Conservation (phyloP, 2,113 vertebrate genomes). For the Syngnathoides biaculeatus region DNA sequence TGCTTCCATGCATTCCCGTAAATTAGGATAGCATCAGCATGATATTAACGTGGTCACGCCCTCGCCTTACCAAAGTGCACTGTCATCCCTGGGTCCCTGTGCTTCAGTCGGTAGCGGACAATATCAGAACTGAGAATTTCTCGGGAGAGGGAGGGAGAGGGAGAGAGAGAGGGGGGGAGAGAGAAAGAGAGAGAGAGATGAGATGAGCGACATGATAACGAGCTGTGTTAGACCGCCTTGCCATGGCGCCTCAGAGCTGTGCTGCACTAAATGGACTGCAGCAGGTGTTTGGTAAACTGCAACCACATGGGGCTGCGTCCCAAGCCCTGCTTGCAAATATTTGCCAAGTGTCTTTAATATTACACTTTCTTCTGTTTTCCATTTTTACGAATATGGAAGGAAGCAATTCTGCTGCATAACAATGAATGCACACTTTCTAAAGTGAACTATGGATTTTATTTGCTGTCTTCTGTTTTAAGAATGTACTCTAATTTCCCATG, state of each 20-base stretch:
- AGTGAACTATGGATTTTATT: conserved; percentile 5
- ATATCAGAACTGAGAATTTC: conserved; percentile 24
- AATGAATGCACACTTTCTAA: conserved; percentile 18
- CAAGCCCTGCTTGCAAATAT: conserved; percentile 69
- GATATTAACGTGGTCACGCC: conserved; percentile 54
- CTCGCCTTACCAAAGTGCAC: conserved; percentile 59
- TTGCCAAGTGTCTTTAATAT: conserved; percentile 62
- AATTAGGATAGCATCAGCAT: conserved; percentile 66
- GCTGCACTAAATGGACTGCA: conserved; percentile 60
- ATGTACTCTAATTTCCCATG: not conserved
- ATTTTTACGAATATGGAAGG: conserved; percentile 2
- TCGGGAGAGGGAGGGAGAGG: conserved; percentile 31
- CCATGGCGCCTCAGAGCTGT: conserved; percentile 52
- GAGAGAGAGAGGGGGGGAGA: conserved; percentile 26
- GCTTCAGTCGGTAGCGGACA: conserved; percentile 52
- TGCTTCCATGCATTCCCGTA: conserved; percentile 45
- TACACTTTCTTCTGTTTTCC: conserved; percentile 36
- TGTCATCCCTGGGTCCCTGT: conserved; percentile 58
- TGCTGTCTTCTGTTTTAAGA: conserved; percentile 22
- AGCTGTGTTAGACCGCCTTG: conserved; percentile 63
- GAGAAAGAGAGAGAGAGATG: conserved; percentile 40
- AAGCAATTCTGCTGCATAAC: conserved; percentile 21
- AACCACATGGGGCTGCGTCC: conserved; percentile 39
- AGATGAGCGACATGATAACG: conserved; percentile 69
- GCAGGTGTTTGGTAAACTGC: conserved; percentile 68